Evolutionary conservation across 2,888 invertebrate species (phyloP), one percentile per base, ranked within the genome.

Genomic region (Esperia sulphurella): DNA sequence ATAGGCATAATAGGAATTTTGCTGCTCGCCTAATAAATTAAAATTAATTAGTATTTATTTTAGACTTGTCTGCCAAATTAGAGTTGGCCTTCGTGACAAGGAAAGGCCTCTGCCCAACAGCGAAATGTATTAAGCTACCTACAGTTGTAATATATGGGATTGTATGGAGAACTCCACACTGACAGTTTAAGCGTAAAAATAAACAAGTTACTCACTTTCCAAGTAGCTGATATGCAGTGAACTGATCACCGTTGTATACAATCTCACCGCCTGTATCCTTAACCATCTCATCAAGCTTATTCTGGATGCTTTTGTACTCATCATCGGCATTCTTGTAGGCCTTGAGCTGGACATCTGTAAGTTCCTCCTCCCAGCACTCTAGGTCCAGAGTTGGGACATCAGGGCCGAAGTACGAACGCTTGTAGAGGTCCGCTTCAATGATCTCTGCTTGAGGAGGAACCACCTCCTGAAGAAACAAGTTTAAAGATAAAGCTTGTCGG

Each of bases 351-450:
- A 87, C 91, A 45, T 93, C 91, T 0, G 93, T 92, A 0, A 95
- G 80, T 40, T 93, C 93, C 52, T 96, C 95, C 35, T 93, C 92
- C 90, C 92, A 93, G 67, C 93, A 94, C 59, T 95, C 94, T 68
- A 96, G 86, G 50, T 93, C 92, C 43, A 94, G 76, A 0, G 91
- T 90, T 0, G 88, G 90, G 2, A 89, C 79, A 61, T 89, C 90
- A n/a, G 90, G 90, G 4, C 90, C 90, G 45, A 85, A 90, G 58
- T 90, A 90, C 1, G 84, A 75, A 5, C 87, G 77, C 55, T 87
- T 88, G 59, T 88, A 89, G 35, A 87, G 66, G 55, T 88, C 88
- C 7, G 88, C 88, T 56, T 88, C 89, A 28, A 89, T 88, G 13
- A 88, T 84, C 61, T 89, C 89, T 0, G 88, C 86, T 61, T 85